Percentiles rank a stretch among this genome's conserved stretches.
Conservation (phyloP, 2,888 invertebrate species). For the Tachystola acroxantha region DNA sequence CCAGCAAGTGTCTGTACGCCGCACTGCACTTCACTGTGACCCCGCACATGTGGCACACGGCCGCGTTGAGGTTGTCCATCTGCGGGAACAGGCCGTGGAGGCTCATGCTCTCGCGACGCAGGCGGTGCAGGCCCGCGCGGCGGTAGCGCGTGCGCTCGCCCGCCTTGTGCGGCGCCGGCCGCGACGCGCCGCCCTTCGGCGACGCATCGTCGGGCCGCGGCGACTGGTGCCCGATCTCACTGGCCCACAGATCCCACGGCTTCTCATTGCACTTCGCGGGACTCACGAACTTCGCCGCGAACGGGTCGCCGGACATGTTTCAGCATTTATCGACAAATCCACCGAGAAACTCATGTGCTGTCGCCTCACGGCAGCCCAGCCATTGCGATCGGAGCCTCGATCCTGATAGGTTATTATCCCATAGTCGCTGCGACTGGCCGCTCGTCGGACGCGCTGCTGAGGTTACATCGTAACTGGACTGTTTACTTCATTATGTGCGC, state of each 20-base stretch:
- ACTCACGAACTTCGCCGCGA: conserved; percentile 61
- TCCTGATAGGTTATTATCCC: conserved; percentile 76
- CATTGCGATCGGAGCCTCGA: conserved; percentile 59
- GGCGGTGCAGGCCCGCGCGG: conserved; percentile 72
- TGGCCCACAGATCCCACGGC: conserved; percentile 73
- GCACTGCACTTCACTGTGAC: conserved; percentile 88
- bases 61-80: conserved; percentile 85
- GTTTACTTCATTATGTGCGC: conserved; percentile 61
- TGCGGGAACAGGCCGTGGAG: conserved; percentile 89
- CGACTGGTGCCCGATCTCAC: conserved; percentile 68
- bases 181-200: conserved; percentile 45
- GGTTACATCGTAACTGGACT: conserved; percentile 59
- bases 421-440: conserved; percentile 51
- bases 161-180: conserved; percentile 43
- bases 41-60: conserved; percentile 88
- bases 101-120: conserved; percentile 81
- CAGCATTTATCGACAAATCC: conserved; percentile 40
- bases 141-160: conserved; percentile 41
- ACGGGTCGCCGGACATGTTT: conserved; percentile 68
- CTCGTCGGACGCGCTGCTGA: conserved; percentile 40
- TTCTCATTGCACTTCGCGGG: conserved; percentile 71
- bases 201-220: conserved; percentile 60
- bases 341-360: conserved; percentile 38
- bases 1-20: conserved; percentile 84
- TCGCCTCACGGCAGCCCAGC: conserved; percentile 59